Evolutionary conservation across 2,797 vertebrate species (phyloP), one percentile per base, ranked within the genome.

Genomic region (Balearica regulorum): DNA sequence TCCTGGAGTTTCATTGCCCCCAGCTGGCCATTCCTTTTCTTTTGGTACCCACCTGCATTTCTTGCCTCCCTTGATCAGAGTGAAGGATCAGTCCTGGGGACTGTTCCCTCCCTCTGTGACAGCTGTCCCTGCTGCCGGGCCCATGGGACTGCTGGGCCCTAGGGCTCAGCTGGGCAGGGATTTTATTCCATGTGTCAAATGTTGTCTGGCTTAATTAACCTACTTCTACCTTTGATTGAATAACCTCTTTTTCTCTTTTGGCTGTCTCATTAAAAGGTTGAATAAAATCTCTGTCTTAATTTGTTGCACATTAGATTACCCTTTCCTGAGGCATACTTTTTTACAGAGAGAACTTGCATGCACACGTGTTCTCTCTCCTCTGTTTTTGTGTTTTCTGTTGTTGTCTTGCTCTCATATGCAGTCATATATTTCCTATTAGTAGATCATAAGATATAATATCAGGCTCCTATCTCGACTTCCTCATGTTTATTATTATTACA

Each of bases 1-100:
- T 94, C 66, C 88, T 94, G 88, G 91, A 79, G 86, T 92, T 91
- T 81, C 90, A 54, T 96, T 96, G 96, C 95, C 94, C 96, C 75
- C 95, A 93, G 33, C 95, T 94, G 96, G 95, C 81, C 83, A 22
- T 71, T 94, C 29, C n/a, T 77, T 28, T 60, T 60, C n/a, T 49
- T 76, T 33, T 83, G 68, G 39, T 51, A 31, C 49, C 88, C 75
- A 93, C 55, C 75, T 57, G 60, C 2, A 0, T n/a, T 43, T 64
- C 43, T 11, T 31, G 31, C 55, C 39, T 69, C 39, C 20, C 15
- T 2, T 0, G 2, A 37, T 7, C 57, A 16, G 57, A 31, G 28
- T 2, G 61, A 46, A 26, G 58, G n/a, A 51, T 70, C 41, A n/a
- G 54, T 10, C 15, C 60, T 16, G 46, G 57, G 76, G 49, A 19